Evolutionary conservation across 2,888 invertebrate genomes (phyloP), one percentile per base, ranked within the genome.

Genomic region (Pomacea canaliculata): DNA sequence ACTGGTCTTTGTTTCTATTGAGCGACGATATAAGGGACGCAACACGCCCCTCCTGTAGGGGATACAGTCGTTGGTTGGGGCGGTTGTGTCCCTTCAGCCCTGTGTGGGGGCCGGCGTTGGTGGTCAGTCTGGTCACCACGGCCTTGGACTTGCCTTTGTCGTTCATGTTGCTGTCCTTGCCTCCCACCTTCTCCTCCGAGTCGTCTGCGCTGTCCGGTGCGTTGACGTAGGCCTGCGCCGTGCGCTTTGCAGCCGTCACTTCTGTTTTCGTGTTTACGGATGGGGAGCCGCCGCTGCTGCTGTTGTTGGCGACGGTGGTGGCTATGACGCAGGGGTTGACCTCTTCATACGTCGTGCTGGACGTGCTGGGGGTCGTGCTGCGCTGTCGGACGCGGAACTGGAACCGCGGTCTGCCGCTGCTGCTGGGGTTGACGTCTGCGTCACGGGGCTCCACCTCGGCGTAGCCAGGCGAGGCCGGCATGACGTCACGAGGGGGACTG

Each of bases 381-480:
- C 63, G 74, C 23, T 69, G 67, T 23, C 69, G 46, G 49, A 27
- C 49, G 16, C 60, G 69, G 37, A 74, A 74, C 49, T 69, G 74
- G n/a, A 69, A 69, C 16, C 69, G 62, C 49, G 13, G 27, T 48
- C 67, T 74, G 23, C 68, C 62, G 69, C 60, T 56, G 0, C 16
- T 7, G 5, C 16, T 27, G 4, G 70, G 23, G 16, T 4, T 56
- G 51, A 56, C 51, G 51, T 73, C 73, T 2, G 13, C 63, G 49
- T 74, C 71, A n/a, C 74, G 71, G 10, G 71, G 74, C 63, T 78
- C 78, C 67, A 78, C 78, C 65, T 78, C 78, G 8, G 78, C 78
- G 67, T 78, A 78, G 1, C 76, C 78, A 0, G 78, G 76, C n/a
- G 78, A 78, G 51, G 76, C 67, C 4, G 78, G 76, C 8, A 71